These are phyloP conservation scores for Phrixothrix hirtus DNA, from an alignment of 2,888 invertebrate species.

Conservation along the genomic window DNA sequence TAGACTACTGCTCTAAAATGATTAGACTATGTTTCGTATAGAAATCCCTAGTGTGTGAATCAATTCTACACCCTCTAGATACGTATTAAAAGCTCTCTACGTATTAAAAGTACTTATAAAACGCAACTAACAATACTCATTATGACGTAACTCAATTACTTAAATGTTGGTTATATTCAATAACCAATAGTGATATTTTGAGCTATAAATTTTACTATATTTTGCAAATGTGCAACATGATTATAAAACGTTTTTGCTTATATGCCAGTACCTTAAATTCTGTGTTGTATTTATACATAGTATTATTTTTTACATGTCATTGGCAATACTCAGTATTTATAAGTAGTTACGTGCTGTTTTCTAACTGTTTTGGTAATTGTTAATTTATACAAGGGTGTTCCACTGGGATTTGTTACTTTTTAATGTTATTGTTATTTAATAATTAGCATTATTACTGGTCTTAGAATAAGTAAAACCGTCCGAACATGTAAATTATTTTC, in stretches of 20 bases:
- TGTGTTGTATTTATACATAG: conserved; percentile 28
- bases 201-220: conserved; percentile 31
- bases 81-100: conserved; percentile 29
- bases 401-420: too few relatives aligned
- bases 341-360: conserved; percentile 22
- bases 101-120: conserved; percentile 30
- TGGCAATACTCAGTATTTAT: conserved; percentile 34
- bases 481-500: too few relatives aligned
- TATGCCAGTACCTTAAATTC: conserved; percentile 34
- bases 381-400: too few relatives aligned
- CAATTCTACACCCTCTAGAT: too few relatives aligned
- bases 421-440: too few relatives aligned
- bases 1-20: too few relatives aligned
- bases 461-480: too few relatives aligned
- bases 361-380: conserved; percentile 16
- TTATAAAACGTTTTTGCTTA: conserved; percentile 18
- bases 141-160: conserved; percentile 32
- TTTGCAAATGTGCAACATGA: conserved; percentile 14
- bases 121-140: conserved; percentile 32
- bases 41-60: too few relatives aligned
- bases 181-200: conserved; percentile 33
- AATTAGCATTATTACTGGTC: too few relatives aligned
- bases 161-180: conserved; percentile 27
- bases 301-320: conserved; percentile 30
- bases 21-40: too few relatives aligned